phyloP scores from a whole-genome alignment of 2,797 vertebrate species.

The Falco concolor region DNA sequence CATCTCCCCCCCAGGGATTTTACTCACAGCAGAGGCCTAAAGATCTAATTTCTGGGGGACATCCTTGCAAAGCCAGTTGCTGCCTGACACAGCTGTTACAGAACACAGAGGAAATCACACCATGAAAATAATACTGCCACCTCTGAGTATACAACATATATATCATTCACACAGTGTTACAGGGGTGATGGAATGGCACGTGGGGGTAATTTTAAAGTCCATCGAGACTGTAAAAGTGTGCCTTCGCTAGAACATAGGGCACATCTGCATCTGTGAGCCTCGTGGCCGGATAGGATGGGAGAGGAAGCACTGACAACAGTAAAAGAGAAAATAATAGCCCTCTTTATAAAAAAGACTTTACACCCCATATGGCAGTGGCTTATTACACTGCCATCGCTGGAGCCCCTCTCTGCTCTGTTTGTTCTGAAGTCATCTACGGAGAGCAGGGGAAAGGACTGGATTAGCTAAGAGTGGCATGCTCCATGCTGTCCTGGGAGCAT shows the following conservation, averaged over 20 bases:
- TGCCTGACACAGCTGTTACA: slow-evolving; percentile 25
- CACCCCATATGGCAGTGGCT: neutral
- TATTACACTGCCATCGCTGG: neutral
- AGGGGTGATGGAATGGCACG: neutral
- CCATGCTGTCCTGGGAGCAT: neutral
- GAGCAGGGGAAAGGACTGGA: neutral
- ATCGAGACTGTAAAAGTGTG: neutral
- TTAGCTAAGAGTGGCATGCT: neutral
- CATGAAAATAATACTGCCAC: neutral
- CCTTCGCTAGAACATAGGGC: neutral
- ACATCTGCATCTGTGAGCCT: neutral
- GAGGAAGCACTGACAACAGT: neutral
- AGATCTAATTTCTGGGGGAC: neutral
- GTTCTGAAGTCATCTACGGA: neutral
- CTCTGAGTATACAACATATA: neutral
- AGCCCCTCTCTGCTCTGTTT: neutral
- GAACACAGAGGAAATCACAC: neutral
- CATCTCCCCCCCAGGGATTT: neutral
- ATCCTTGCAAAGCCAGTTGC: neutral
- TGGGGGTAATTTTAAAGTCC: neutral
- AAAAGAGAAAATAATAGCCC: neutral
- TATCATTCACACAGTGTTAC: neutral
- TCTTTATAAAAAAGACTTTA: neutral
- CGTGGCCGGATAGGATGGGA: neutral
- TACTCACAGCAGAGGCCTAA: neutral